These are phyloP conservation scores for Rotaria macrura DNA, from an alignment of 2,888 invertebrate species.

Conservation along the genomic window DNA sequence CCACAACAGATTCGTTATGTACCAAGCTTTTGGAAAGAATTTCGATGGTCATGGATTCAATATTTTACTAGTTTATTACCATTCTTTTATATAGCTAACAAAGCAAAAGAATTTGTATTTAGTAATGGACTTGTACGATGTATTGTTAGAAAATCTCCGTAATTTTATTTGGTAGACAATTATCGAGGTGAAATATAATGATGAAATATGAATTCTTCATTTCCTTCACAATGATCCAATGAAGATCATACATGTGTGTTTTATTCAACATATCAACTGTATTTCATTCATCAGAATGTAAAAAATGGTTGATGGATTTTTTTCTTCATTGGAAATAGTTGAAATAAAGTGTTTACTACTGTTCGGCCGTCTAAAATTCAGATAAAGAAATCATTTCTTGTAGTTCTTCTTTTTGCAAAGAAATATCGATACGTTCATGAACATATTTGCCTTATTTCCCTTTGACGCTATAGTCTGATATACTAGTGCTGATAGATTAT, in stretches of 20 bases:
- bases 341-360: neutral
- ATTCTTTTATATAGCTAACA: conserved; percentile 61
- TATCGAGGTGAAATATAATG: neutral
- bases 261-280: too few species aligned
- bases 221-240: neutral
- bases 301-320: neutral
- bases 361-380: too few species aligned
- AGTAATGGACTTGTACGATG: conserved; percentile 64
- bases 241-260: too few species aligned
- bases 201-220: neutral
- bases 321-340: neutral
- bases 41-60: conserved; percentile 86
- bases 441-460: too few species aligned
- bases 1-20: conserved; percentile 52
- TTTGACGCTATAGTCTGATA: too few species aligned
- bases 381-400: too few species aligned
- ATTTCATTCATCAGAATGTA: too few species aligned
- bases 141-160: conserved; percentile 51
- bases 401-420: too few species aligned
- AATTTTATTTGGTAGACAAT: neutral
- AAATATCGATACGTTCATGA: too few species aligned
- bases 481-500: too few species aligned
- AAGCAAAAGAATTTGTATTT: conserved; percentile 65
- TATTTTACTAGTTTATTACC: conserved; percentile 71
- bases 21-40: conserved; percentile 69